These are phyloP conservation scores for Gisinianus flammeolus DNA, from an alignment of 2,888 invertebrate species.

Conservation along the genomic window DNA sequence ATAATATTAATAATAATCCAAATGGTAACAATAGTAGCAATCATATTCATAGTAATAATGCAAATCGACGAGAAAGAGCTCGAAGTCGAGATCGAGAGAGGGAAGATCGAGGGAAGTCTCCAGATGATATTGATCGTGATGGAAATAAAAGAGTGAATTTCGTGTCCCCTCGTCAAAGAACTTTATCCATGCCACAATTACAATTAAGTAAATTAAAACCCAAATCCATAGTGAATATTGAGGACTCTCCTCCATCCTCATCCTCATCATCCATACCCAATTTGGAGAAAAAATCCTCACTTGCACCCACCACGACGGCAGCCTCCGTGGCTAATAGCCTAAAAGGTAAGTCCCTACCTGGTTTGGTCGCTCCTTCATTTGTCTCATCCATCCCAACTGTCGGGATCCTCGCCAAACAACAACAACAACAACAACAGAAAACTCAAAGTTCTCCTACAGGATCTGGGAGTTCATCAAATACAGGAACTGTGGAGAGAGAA, in stretches of 20 bases:
- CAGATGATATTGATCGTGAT: slow-evolving; percentile 25
- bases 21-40: neutral
- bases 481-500: slow-evolving; percentile 17
- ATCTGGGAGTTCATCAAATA: slow-evolving; percentile 23
- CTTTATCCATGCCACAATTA: slow-evolving; percentile 82
- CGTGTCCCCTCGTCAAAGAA: slow-evolving; percentile 73
- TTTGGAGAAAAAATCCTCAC: neutral
- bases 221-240: slow-evolving; percentile 50
- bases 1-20: neutral
- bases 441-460: slow-evolving; percentile 5
- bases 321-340: slow-evolving; percentile 21
- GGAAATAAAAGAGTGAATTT: slow-evolving; percentile 63
- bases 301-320: neutral
- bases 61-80: slow-evolving; percentile 30
- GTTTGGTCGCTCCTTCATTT: slow-evolving; percentile 18
- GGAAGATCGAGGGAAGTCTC: slow-evolving; percentile 21
- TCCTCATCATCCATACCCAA: slow-evolving; percentile 3
- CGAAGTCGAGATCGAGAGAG: slow-evolving; percentile 48
- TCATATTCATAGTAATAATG: slow-evolving; percentile 15
- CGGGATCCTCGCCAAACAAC: neutral
- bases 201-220: slow-evolving; percentile 60
- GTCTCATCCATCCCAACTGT: slow-evolving; percentile 27
- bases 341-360: slow-evolving; percentile 20
- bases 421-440: neutral
- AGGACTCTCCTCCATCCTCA: slow-evolving; percentile 41